phyloP scores from a whole-genome alignment of 2,113 vertebrate genomes.

The Coryphaenoides rupestris region DNA sequence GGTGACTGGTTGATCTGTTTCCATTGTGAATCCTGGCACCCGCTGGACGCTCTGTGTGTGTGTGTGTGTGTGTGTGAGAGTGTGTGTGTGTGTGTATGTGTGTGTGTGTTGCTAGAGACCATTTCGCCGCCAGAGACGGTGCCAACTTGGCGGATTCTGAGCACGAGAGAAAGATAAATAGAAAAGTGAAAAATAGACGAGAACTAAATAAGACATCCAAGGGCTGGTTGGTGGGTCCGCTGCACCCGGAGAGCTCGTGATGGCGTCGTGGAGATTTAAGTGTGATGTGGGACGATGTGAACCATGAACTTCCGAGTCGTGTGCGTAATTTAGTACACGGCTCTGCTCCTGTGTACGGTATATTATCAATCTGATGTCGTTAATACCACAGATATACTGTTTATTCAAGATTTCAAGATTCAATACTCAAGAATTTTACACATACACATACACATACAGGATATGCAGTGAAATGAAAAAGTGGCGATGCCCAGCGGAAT shows the following conservation, averaged over 20 bases:
- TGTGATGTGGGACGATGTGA: not conserved
- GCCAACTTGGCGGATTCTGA: slow-evolving; percentile 37
- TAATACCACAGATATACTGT: too few relatives aligned
- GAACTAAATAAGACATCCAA: not conserved
- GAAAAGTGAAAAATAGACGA: too few relatives aligned
- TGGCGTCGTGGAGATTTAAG: not conserved
- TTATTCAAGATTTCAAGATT: too few relatives aligned
- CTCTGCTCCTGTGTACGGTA: too few relatives aligned
- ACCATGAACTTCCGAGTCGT: not conserved
- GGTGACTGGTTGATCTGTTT: slow-evolving; percentile 24
- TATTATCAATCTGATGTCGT: too few relatives aligned
- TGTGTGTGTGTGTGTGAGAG: slow-evolving; percentile 1
- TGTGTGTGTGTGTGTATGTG: not conserved
- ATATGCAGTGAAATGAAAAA: too few relatives aligned
- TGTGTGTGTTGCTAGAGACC: slow-evolving; percentile 8
- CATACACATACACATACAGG: too few relatives aligned
- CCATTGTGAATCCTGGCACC: slow-evolving; percentile 30
- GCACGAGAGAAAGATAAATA: not conserved
- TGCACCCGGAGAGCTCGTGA: not conserved
- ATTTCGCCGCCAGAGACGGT: not conserved
- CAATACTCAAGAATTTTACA: too few relatives aligned
- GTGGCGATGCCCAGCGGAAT: too few relatives aligned
- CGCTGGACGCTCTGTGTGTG: not conserved
- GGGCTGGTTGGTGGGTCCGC: slow-evolving; percentile 8
- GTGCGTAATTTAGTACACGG: too few relatives aligned